Evolutionary conservation across 2,113 vertebrate species (phyloP).

Genomic region (Chitala chitala): DNA sequence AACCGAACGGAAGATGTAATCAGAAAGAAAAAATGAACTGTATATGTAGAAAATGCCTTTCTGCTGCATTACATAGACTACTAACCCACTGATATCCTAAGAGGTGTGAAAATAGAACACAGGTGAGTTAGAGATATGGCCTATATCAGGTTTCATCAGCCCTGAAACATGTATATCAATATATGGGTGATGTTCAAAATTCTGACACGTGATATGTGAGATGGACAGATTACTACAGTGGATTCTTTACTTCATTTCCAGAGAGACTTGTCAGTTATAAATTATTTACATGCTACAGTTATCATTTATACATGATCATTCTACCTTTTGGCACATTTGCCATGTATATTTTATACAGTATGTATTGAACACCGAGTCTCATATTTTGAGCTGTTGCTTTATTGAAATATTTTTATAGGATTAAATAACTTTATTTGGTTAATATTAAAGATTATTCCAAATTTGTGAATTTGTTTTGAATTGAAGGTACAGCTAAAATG

Average conservation of each 20-base stretch:
- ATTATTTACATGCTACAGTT: not conserved
- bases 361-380: not conserved
- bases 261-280: conserved; percentile 7
- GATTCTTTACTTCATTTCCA: not conserved
- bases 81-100: not conserved
- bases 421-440: too few relatives aligned
- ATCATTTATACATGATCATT: not conserved
- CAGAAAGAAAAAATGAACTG: not conserved
- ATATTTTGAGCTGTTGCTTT: too few relatives aligned
- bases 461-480: too few relatives aligned
- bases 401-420: too few relatives aligned
- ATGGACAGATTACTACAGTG: not conserved
- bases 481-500: too few relatives aligned
- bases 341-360: not conserved
- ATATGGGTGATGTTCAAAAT: conserved; percentile 2
- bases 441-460: too few relatives aligned
- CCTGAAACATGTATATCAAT: not conserved
- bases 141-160: not conserved
- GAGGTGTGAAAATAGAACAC: not conserved
- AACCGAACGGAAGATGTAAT: not conserved
- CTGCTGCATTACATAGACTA: not conserved
- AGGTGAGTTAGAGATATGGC: not conserved
- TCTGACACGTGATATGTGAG: not conserved
- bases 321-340: too few relatives aligned
- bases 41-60: not conserved